phyloP scores from a whole-genome alignment of 2,797 vertebrate genomes.

The Tinamus major region DNA sequence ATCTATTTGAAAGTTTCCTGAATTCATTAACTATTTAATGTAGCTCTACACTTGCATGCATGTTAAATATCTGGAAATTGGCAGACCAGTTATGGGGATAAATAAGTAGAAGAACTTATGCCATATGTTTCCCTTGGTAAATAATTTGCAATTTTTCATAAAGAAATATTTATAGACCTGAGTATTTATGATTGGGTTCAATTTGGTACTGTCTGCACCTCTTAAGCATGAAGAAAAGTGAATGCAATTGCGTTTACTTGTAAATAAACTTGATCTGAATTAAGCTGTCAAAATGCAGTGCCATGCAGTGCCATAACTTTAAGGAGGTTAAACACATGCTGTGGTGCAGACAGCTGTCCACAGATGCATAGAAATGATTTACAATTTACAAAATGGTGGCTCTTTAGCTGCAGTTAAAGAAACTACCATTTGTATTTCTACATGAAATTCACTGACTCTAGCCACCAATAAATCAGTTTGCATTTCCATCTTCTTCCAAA shows the following conservation, averaged over 20 bases:
- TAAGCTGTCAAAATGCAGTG: not conserved
- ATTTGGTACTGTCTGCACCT: not conserved
- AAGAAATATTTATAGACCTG: not conserved
- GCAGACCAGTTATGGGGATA: not conserved
- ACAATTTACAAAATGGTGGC: not conserved
- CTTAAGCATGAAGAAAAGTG: not conserved
- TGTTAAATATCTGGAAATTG: not conserved
- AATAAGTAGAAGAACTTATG: not conserved
- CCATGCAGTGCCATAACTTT: not conserved
- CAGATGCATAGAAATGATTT: not conserved
- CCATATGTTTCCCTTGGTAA: not conserved
- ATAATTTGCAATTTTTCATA: not conserved
- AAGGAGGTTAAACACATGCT: not conserved
- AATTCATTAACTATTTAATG: not conserved
- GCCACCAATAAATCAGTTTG: slow-evolving; percentile 48
- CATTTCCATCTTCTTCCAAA: slow-evolving; percentile 46
- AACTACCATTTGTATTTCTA: slow-evolving; percentile 9
- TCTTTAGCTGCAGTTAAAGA: slow-evolving; percentile 6
- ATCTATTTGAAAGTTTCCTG: not conserved
- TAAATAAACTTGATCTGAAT: not conserved
- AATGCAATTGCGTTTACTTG: not conserved
- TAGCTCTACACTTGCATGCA: not conserved
- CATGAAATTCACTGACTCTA: not conserved
- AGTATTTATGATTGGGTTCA: not conserved
- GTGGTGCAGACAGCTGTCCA: not conserved